phyloP scores from a whole-genome alignment of 2,888 invertebrate species.

The Temnothorax ravouxi region DNA sequence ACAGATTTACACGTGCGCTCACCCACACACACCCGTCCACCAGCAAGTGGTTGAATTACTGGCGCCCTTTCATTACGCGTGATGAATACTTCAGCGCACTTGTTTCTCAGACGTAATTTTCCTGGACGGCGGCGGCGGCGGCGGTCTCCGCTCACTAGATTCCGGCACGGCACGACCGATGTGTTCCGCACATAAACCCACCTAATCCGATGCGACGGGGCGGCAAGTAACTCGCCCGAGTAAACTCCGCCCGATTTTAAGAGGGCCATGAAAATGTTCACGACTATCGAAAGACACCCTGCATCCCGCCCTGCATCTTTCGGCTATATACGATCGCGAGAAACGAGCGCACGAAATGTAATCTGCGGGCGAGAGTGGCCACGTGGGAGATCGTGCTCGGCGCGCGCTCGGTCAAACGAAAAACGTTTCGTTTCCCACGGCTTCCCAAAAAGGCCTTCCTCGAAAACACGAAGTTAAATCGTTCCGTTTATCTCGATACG shows the following conservation, averaged over 20 bases:
- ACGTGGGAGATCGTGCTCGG: slow-evolving; percentile 25
- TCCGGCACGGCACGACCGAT: slow-evolving; percentile 50
- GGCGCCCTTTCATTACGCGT: slow-evolving; percentile 63
- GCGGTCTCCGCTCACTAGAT: slow-evolving; percentile 49
- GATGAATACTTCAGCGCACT: slow-evolving; percentile 68
- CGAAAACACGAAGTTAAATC: slow-evolving; percentile 36
- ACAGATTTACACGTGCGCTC: neutral
- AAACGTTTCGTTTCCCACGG: slow-evolving; percentile 24
- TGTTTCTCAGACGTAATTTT: slow-evolving; percentile 68
- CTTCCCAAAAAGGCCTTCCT: neutral
- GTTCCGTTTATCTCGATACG: slow-evolving; percentile 41
- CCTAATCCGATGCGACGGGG: slow-evolving; percentile 31
- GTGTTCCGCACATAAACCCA: slow-evolving; percentile 62
- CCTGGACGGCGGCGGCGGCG: slow-evolving; percentile 10
- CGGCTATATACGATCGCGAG: neutral
- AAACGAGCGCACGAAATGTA: slow-evolving; percentile 24
- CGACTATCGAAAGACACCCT: slow-evolving; percentile 31
- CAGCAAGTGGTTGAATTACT: slow-evolving; percentile 64
- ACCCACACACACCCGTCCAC: neutral
- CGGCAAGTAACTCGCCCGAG: slow-evolving; percentile 46
- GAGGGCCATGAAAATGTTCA: slow-evolving; percentile 65
- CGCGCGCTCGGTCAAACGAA: slow-evolving; percentile 28
- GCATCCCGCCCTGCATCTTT: neutral
- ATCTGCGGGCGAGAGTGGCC: slow-evolving; percentile 22
- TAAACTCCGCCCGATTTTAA: slow-evolving; percentile 68